Conservation (phyloP, 2,797 vertebrate genomes). For the Lophius americanus region DNA sequence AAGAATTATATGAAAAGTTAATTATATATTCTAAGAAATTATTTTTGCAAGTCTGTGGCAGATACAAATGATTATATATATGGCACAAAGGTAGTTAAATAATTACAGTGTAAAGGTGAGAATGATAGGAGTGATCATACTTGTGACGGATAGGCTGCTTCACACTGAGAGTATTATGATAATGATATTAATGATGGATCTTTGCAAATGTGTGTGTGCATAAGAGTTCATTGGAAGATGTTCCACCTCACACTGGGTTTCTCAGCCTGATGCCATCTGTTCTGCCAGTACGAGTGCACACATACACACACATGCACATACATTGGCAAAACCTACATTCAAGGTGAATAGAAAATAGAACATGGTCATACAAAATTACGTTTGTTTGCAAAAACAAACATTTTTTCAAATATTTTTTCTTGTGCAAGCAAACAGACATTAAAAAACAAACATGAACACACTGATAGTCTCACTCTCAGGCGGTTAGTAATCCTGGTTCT, state of each 20-base stretch:
- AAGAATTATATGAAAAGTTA: constrained; percentile 47
- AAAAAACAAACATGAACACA: constrained; percentile 10
- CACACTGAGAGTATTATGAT: constrained; percentile 75
- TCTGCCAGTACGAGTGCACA: constrained; percentile 45
- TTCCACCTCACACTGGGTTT: constrained; percentile 78
- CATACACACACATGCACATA: constrained; percentile 6
- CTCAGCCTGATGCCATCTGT: constrained; percentile 81
- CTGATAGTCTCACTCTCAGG: constrained; percentile 6
- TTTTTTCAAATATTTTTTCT: constrained; percentile 4
- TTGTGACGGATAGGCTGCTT: constrained; percentile 71
- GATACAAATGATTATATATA: constrained; percentile 51
- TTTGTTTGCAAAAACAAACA: constrained; percentile 5
- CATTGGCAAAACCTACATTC: neutral
- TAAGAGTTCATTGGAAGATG: constrained; percentile 70
- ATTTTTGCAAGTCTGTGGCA: constrained; percentile 50
- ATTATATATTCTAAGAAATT: constrained; percentile 49
- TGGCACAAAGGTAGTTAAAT: constrained; percentile 65
- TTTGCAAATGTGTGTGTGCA: constrained; percentile 65
- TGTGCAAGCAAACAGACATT: constrained; percentile 6
- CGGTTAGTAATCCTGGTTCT: constrained; percentile 66
- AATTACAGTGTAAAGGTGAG: constrained; percentile 63
- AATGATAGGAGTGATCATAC: constrained; percentile 72
- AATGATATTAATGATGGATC: constrained; percentile 79
- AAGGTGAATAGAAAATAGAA: constrained; percentile 10
- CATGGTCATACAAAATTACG: constrained; percentile 20